phyloP scores from a whole-genome alignment of 2,113 vertebrate species.

The zebrafish (Danio rerio) region DNA sequence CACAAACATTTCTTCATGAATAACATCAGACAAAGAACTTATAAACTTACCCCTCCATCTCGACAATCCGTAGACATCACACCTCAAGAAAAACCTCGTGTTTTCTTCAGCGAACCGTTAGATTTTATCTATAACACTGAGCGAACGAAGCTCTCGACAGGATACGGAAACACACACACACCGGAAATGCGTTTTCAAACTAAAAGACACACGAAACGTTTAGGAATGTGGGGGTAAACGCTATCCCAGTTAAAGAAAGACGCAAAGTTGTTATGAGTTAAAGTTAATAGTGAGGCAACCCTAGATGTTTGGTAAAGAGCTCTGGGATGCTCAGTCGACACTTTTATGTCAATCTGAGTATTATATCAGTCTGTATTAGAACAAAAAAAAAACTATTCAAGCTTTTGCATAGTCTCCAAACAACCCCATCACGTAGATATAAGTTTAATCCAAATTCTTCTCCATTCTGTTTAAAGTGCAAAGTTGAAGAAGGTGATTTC shows the following conservation, averaged over 20 bases:
- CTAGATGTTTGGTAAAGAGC: too few relatives aligned
- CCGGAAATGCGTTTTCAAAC: conserved; percentile 18
- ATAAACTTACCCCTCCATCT: conserved; percentile 47
- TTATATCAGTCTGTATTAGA: not conserved
- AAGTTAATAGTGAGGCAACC: too few relatives aligned
- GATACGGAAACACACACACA: not conserved
- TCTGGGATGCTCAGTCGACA: too few relatives aligned
- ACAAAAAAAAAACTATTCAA: not conserved
- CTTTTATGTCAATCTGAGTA: too few relatives aligned
- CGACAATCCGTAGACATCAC: conserved; percentile 39
- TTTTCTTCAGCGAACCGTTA: not conserved
- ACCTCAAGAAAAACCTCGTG: not conserved
- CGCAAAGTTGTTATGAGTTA: too few relatives aligned
- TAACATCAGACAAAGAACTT: not conserved
- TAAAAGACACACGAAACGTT: conserved; percentile 4
- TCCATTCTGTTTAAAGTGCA: too few relatives aligned
- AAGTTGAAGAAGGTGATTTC: too few relatives aligned
- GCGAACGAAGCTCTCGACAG: not conserved
- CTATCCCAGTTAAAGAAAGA: too few relatives aligned
- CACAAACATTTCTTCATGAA: not conserved
- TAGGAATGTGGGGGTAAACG: too few relatives aligned
- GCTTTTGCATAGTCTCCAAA: too few relatives aligned
- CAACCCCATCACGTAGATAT: too few relatives aligned
- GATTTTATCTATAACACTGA: not conserved
- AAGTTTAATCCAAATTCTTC: too few relatives aligned